Conservation (phyloP, 2,113 vertebrate species). For the Sporophila hypoxantha region DNA sequence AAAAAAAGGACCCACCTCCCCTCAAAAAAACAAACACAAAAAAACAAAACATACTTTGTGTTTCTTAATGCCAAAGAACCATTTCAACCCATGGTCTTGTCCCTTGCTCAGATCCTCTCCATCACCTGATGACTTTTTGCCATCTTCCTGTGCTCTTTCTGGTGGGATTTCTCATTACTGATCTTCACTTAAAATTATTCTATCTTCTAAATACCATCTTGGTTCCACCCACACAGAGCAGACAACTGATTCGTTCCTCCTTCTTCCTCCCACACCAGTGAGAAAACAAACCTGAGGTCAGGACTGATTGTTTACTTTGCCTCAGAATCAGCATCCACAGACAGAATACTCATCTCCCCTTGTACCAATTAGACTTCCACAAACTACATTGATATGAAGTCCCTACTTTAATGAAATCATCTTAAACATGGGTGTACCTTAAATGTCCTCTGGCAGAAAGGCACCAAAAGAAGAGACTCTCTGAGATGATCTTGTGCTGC, state of each 20-base stretch:
- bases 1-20: not conserved
- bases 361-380: not conserved
- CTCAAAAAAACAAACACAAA: not conserved
- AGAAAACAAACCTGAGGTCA: constrained; percentile 17
- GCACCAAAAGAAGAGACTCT: not conserved
- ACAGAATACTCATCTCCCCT: not conserved
- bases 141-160: not conserved
- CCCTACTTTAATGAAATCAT: not conserved
- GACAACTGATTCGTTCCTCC: not conserved
- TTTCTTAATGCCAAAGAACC: not conserved
- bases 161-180: not conserved
- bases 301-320: not conserved
- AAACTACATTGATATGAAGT: not conserved
- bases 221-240: not conserved
- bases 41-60: not conserved
- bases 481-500: not conserved
- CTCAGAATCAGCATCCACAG: not conserved
- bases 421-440: not conserved
- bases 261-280: not conserved
- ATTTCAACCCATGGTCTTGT: not conserved
- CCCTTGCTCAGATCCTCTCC: not conserved
- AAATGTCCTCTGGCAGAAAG: not conserved
- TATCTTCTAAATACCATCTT: not conserved
- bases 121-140: not conserved
- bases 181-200: not conserved